Conservation (phyloP, 1,140 invertebrate genomes). For the Latrodectus geometricus region DNA sequence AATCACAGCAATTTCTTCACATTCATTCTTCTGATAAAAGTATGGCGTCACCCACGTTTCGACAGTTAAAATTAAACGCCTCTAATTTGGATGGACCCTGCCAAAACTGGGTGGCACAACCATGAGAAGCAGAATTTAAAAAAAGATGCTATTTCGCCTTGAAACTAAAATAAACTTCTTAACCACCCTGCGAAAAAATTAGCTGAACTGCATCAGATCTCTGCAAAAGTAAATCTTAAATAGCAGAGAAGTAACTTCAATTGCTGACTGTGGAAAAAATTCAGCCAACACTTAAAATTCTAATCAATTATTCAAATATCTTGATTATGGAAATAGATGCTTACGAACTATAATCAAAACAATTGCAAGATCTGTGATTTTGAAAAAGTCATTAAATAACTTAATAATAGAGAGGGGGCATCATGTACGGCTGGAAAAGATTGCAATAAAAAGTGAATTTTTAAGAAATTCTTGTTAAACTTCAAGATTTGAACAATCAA, state of each 20-base stretch:
- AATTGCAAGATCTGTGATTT: no score
- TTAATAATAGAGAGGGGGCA: no score
- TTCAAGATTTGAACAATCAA: no score
- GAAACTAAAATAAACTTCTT: neutral
- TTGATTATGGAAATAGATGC: no score
- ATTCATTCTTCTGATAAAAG: neutral
- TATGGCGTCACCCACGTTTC: neutral
- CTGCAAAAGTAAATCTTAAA: neutral
- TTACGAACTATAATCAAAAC: no score
- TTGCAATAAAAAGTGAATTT: no score
- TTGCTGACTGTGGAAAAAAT: neutral
- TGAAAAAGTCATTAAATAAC: no score
- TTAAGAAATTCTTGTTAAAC: no score
- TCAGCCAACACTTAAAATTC: no score
- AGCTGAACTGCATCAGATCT: neutral
- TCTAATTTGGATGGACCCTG: neutral
- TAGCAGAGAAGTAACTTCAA: neutral
- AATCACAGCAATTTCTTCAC: neutral
- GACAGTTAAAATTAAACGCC: neutral
- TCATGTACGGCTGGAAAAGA: no score
- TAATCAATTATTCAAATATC: no score
- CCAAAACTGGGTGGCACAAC: neutral
- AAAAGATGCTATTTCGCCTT: neutral
- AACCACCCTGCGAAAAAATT: neutral
- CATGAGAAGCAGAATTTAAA: neutral